These are phyloP conservation scores for Caenorhabditis elegans DNA, from an alignment of 1,140 invertebrate species.

Conservation along the genomic window DNA sequence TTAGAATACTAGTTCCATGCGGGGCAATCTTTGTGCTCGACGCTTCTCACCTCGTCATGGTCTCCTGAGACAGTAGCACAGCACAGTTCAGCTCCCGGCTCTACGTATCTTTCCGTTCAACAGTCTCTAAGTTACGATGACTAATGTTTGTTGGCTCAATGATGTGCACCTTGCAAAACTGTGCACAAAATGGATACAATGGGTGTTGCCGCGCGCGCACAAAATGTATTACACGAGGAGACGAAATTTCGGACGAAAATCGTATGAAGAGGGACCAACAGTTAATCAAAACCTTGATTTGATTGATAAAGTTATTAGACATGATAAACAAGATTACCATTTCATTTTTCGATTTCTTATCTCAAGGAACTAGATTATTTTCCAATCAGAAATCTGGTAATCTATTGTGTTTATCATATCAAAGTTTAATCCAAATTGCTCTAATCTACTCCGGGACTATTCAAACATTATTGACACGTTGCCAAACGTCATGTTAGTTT, in stretches of 20 bases:
- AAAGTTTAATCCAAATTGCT: conserved; percentile 10
- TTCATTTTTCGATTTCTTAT: background rate
- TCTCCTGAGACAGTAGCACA: background rate
- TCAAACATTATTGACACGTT: background rate
- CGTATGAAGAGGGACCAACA: background rate
- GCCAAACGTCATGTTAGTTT: background rate
- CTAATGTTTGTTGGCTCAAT: conserved; percentile 25
- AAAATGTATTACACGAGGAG: background rate
- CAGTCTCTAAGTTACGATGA: background rate
- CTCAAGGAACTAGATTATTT: background rate
- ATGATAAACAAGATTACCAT: no score
- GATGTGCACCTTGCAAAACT: background rate
- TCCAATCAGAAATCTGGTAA: background rate
- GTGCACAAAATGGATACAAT: background rate
- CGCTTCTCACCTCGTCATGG: conserved; percentile 6
- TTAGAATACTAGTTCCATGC: background rate
- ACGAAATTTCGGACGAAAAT: background rate
- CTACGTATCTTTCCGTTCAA: background rate
- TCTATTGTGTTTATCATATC: background rate
- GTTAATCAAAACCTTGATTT: no score
- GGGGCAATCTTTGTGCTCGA: conserved; percentile 7
- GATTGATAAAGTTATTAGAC: no score
- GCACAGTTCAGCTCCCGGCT: background rate
- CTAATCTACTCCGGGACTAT: background rate
- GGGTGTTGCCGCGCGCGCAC: background rate